Evolutionary conservation across 2,113 vertebrate genomes (phyloP).

Genomic region (Chlamydotis undulata): DNA sequence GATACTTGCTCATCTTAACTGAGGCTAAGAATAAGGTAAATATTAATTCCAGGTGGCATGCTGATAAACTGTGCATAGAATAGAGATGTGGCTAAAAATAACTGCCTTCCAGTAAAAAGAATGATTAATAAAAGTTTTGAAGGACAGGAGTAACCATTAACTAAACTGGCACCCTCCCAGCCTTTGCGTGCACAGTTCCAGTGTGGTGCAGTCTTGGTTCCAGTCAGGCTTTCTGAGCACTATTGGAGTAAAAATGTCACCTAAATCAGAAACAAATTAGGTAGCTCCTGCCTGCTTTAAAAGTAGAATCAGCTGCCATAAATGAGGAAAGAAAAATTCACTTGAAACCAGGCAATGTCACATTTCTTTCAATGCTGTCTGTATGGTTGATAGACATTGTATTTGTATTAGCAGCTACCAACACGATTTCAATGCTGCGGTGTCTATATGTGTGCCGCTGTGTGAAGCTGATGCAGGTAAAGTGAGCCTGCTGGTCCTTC

Average conservation of each 20-base stretch:
- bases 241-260: background rate
- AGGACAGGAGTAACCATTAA: slow-evolving; percentile 26
- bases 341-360: background rate
- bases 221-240: background rate
- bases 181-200: background rate
- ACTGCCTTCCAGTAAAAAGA: background rate
- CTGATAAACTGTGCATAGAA: background rate
- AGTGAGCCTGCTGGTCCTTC: background rate
- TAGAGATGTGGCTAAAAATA: slow-evolving; percentile 1
- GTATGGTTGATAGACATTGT: background rate
- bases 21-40: slow-evolving; percentile 10
- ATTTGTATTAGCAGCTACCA: background rate
- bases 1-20: background rate
- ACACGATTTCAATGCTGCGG: background rate
- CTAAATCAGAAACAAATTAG: background rate
- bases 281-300: background rate
- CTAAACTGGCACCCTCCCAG: background rate
- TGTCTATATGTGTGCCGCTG: background rate
- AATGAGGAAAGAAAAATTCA: background rate
- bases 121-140: background rate
- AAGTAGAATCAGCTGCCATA: background rate
- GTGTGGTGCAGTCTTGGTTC: background rate
- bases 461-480: background rate
- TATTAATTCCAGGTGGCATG: slow-evolving; percentile 10
- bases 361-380: background rate